Percentiles rank a stretch among this genome's conserved stretches.
phyloP scores from a whole-genome alignment of 2,797 vertebrate genomes.

The Sebastes baramenuke region DNA sequence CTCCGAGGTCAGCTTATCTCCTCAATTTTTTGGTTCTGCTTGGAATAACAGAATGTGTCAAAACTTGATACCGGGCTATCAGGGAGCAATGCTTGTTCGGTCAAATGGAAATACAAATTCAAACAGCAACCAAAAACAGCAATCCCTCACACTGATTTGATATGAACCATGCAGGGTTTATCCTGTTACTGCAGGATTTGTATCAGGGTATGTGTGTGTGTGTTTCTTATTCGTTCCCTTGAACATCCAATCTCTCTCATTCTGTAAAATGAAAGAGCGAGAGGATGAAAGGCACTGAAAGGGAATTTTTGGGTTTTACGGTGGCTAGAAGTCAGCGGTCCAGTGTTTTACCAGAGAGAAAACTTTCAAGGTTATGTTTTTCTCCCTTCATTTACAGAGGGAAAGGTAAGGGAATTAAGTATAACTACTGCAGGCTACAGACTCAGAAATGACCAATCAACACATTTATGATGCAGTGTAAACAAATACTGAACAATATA shows the following conservation, averaged over 20 bases:
- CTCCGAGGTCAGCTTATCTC: conserved; percentile 54
- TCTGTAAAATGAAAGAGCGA: conserved; percentile 31
- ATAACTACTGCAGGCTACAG: too few relatives aligned
- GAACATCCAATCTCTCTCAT: conserved; percentile 26
- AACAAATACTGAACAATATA: background rate
- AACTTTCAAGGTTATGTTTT: background rate
- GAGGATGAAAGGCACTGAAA: background rate
- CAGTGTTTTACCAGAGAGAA: background rate
- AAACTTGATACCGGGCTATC: conserved; percentile 59
- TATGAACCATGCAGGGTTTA: conserved; percentile 49
- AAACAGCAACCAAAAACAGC: conserved; percentile 29
- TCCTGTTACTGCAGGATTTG: conserved; percentile 42
- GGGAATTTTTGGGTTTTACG: background rate
- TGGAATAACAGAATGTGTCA: conserved; percentile 58
- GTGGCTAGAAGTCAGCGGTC: background rate
- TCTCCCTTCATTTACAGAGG: background rate
- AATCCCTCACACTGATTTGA: conserved; percentile 57
- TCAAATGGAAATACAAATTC: conserved; percentile 58
- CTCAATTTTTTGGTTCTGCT: conserved; percentile 42
- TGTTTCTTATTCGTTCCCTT: conserved; percentile 8
- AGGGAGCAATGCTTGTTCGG: conserved; percentile 32
- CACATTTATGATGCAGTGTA: background rate
- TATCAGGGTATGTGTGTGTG: conserved; percentile 4
- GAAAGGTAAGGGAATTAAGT: background rate
- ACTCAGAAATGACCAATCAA: background rate